phyloP scores from a whole-genome alignment of 2,888 invertebrate genomes.

The Clanis bilineata region DNA sequence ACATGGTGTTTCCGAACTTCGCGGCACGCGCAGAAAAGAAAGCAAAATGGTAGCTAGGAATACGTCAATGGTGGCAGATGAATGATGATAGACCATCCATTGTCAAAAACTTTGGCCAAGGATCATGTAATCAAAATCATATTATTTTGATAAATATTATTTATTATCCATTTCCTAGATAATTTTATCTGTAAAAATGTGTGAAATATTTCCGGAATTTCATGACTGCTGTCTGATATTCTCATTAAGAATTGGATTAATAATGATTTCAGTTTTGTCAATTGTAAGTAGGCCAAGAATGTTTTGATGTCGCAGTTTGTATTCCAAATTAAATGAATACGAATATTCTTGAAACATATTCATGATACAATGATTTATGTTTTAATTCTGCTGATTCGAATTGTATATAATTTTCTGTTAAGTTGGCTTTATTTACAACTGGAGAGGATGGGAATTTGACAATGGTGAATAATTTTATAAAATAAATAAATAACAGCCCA shows the following conservation, averaged over 20 bases:
- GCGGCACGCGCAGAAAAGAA: too few relatives aligned
- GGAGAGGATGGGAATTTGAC: background rate
- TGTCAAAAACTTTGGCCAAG: background rate
- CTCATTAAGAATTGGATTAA: slow-evolving; percentile 43
- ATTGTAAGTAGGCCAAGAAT: slow-evolving; percentile 42
- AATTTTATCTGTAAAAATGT: slow-evolving; percentile 37
- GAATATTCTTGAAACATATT: too few relatives aligned
- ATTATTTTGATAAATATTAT: background rate
- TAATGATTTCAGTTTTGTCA: slow-evolving; percentile 45
- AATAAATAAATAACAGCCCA: too few relatives aligned
- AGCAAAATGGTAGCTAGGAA: too few relatives aligned
- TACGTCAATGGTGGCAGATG: too few relatives aligned
- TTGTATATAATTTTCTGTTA: slow-evolving; percentile 22
- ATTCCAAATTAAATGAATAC: too few relatives aligned
- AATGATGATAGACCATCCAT: too few relatives aligned
- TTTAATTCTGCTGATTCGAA: slow-evolving; percentile 18
- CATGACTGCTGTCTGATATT: slow-evolving; percentile 37
- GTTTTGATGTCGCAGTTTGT: background rate
- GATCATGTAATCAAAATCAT: background rate
- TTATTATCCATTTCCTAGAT: background rate
- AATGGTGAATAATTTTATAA: too few relatives aligned
- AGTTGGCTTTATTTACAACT: slow-evolving; percentile 14
- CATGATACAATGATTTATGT: slow-evolving; percentile 17
- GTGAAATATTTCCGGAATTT: slow-evolving; percentile 56
- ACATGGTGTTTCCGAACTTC: too few relatives aligned